Base-by-base conservation (phyloP, 2,888 invertebrate genomes). In the Acleris sparsana region DNA sequence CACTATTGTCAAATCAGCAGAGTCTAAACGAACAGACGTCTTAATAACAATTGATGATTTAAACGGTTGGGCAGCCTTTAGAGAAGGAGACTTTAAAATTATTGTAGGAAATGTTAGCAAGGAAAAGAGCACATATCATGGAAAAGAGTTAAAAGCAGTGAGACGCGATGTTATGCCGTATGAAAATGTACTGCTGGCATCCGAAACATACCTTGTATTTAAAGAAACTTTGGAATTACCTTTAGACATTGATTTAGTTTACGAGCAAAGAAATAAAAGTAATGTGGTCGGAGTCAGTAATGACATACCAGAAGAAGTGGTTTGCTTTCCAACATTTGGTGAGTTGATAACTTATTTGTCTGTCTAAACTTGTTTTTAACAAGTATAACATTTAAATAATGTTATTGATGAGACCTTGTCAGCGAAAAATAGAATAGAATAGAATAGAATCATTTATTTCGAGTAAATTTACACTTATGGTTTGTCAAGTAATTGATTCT, bases 21-120 rank as follows among this genome's bases (percentile, higher is more conserved):
- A 65, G 81, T 85, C 79, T 75, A 89, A 52, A 62, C 85, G 94
- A 59, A 82, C 83, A 3, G 92, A 94, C 70, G 73, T 93, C 6
- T 73, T 94, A 16, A 83, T 94, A 75, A 94, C 94, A 74, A 92
- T 94, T 53, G 94, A 94, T 29, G 78, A 80, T 62, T 70, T 83
- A 33, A 77, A 80, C 5, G 87, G 87, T 16, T 93, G 87, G 71
- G 82, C 80, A 17, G 82, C 86, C 2, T 78, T 75, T 13, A 83
- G 84, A 75, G 76, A 82, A 67, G 80, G 79, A 4, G 81, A 85
- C 65, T 80, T 76, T 20, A 86, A 86, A 80, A 74, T 86, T 20
- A 73, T 86, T 2, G 53, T 86, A 1, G 84, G 85, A 7, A 72
- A 80, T 65, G 70, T 83, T 5, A 67, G 71, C 3, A 63, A 68